Conservation (phyloP, 2,113 vertebrate genomes). For the Hypomesus transpacificus region DNA sequence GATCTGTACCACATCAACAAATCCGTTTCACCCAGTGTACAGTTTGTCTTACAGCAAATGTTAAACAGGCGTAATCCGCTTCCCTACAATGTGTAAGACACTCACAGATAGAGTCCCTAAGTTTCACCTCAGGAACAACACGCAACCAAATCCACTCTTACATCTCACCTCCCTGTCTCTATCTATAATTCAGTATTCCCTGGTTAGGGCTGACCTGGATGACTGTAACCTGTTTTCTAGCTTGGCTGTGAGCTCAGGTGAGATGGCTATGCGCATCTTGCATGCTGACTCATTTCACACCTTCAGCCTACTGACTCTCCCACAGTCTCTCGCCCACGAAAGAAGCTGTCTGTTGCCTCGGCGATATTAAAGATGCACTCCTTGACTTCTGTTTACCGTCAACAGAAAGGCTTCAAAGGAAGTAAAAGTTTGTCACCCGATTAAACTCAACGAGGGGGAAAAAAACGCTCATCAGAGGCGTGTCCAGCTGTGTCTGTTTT, state of each 20-base stretch:
- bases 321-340: conserved; percentile 48
- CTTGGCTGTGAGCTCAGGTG: conserved; percentile 28
- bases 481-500: no score
- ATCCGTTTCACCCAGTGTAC: conserved; percentile 21
- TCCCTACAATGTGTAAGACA: conserved; percentile 6
- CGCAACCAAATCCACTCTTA: conserved; percentile 31
- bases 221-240: conserved; percentile 39
- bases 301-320: conserved; percentile 20
- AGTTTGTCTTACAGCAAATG: conserved; percentile 14
- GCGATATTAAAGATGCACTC: conserved; percentile 43
- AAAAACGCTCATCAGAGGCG: no score
- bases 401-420: no score
- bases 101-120: conserved; percentile 21
- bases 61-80: no score
- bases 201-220: conserved; percentile 17
- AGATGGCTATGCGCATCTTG: neutral
- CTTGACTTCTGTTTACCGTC: conserved; percentile 24
- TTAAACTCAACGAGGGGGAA: no score
- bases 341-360: conserved; percentile 20
- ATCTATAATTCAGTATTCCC: conserved; percentile 54
- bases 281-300: neutral
- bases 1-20: neutral
- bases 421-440: no score
- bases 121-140: conserved; percentile 17
- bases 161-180: conserved; percentile 5